These are phyloP conservation scores for Drosophila birchii DNA, from an alignment of 2,888 invertebrate species.

Conservation along the genomic window DNA sequence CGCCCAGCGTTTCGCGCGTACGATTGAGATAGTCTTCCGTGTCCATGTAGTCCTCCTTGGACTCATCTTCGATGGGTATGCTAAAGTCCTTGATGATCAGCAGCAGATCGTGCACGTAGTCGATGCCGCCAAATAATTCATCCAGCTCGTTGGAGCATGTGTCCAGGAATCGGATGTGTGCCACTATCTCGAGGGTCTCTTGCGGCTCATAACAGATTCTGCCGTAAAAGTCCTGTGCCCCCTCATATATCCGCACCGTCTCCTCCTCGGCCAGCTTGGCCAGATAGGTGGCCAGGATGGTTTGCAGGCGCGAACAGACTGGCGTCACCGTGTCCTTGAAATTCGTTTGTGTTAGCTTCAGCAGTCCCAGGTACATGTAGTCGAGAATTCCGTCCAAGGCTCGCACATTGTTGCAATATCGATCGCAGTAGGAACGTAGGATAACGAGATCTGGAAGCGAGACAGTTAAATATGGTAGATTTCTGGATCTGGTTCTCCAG, in stretches of 20 bases:
- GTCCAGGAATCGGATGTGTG: constrained; percentile 86
- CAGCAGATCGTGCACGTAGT: constrained; percentile 93
- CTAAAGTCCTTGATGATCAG: constrained; percentile 92
- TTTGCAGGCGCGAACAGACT: constrained; percentile 89
- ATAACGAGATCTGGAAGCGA: constrained; percentile 86
- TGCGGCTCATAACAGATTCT: constrained; percentile 89
- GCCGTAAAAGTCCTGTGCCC: constrained; percentile 86
- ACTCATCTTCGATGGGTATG: constrained; percentile 90
- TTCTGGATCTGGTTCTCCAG: not conserved
- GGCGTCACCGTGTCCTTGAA: constrained; percentile 91
- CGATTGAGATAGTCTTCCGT: constrained; percentile 83
- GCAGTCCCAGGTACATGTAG: constrained; percentile 89
- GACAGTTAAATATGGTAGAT: no score
- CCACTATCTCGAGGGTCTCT: constrained; percentile 89
- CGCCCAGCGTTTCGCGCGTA: constrained; percentile 87
- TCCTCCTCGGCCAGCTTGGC: constrained; percentile 89
- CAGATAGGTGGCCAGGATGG: constrained; percentile 87
- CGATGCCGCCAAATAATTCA: constrained; percentile 89
- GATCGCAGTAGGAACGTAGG: constrained; percentile 89
- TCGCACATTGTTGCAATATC: constrained; percentile 89
- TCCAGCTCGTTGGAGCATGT: constrained; percentile 89
- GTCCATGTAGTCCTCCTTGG: constrained; percentile 85
- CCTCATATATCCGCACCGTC: constrained; percentile 84
- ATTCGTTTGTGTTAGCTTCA: constrained; percentile 89
- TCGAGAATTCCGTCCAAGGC: constrained; percentile 88